Evolutionary conservation across 2,113 vertebrate genomes (phyloP).

Genomic region (Neodon shergylaensis): DNA sequence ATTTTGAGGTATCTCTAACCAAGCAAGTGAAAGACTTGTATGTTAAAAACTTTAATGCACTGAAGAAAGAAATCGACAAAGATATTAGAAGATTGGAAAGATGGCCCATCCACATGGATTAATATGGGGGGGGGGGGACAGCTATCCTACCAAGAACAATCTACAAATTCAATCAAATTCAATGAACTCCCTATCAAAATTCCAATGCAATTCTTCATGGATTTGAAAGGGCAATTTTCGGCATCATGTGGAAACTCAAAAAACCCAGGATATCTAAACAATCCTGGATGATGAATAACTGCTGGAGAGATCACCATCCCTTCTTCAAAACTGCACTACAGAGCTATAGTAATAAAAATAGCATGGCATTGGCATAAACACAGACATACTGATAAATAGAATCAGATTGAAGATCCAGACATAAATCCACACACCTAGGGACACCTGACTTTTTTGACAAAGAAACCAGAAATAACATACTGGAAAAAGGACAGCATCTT

Average conservation of each 20-base stretch:
- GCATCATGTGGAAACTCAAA: background rate
- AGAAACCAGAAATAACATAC: background rate
- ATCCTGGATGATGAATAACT: background rate
- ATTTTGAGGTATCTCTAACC: background rate
- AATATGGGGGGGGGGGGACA: too few relatives aligned
- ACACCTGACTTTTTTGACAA: background rate
- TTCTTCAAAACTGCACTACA: background rate
- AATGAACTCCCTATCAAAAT: background rate
- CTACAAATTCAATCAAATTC: background rate
- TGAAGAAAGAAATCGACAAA: background rate
- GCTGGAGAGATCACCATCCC: background rate
- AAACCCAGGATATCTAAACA: background rate
- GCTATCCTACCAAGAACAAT: background rate
- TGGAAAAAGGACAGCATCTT: background rate
- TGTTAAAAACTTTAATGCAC: background rate
- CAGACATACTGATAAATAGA: background rate
- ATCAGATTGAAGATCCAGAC: background rate
- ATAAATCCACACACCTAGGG: background rate
- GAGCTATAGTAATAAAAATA: background rate
- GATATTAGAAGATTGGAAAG: background rate
- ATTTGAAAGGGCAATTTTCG: background rate
- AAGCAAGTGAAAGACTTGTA: background rate
- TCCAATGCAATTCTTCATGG: background rate
- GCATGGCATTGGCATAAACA: background rate
- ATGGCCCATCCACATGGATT: too few relatives aligned